These are phyloP conservation scores for Calypte anna DNA, from an alignment of 2,113 vertebrate genomes.

Conservation along the genomic window DNA sequence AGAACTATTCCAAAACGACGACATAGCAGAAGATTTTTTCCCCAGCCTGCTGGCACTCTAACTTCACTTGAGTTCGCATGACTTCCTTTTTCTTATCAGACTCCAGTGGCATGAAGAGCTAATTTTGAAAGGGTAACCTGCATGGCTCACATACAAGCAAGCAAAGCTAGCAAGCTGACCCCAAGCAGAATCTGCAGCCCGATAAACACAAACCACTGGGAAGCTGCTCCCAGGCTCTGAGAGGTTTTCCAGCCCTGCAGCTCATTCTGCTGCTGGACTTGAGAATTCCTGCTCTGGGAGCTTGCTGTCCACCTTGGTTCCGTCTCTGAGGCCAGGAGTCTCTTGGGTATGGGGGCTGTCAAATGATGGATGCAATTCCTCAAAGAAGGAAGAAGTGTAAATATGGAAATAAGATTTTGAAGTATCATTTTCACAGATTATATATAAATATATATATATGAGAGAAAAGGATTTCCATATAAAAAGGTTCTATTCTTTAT, in stretches of 20 bases:
- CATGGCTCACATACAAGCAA: constrained; percentile 87
- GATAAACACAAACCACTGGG: neutral
- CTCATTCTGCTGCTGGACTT: neutral
- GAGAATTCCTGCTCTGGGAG: neutral
- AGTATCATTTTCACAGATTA: constrained; percentile 80
- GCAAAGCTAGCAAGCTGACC: constrained; percentile 75
- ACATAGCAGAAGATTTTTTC: constrained; percentile 64
- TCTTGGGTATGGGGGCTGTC: constrained; percentile 60
- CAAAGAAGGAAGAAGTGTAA: constrained; percentile 74
- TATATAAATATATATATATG: constrained; percentile 58
- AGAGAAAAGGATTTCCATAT: constrained; percentile 74
- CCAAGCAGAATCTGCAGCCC: constrained; percentile 69
- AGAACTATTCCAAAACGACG: constrained; percentile 65
- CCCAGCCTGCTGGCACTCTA: constrained; percentile 71
- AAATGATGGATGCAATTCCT: constrained; percentile 62
- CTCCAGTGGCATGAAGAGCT: constrained; percentile 90
- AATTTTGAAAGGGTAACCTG: constrained; percentile 85
- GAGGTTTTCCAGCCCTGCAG: neutral
- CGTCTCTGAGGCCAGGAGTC: constrained; percentile 42
- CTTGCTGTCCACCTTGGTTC: neutral
- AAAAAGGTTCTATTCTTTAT: constrained; percentile 71
- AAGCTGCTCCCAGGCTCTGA: neutral
- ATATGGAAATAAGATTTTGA: constrained; percentile 83
- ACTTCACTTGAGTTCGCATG: constrained; percentile 80
- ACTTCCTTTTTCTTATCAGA: constrained; percentile 75